Evolutionary conservation across 92 coral and sea anemone genomes (phyloP), one percentile per base, ranked within the genome.

Genomic region (Phenganax marumi): DNA sequence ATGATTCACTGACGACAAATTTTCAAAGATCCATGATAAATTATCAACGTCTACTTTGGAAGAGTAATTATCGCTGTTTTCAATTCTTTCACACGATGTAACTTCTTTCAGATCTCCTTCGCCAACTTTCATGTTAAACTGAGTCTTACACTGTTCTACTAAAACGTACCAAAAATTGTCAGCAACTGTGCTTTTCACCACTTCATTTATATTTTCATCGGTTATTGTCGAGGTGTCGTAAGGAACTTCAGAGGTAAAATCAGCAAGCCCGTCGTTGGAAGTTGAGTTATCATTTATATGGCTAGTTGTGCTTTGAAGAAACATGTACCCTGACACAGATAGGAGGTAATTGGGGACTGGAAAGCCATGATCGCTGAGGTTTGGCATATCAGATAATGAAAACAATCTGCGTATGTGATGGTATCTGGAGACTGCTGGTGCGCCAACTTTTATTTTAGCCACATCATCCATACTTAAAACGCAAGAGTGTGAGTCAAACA

Each of bases 261-360:
- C 49, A 6, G 72, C 43, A 66, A 25, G 49, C 26, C 43, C 72
- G 26, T 66, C 72, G 50, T 17, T 49, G 5, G 50, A 66, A 66
- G 5, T 33, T 33, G 43, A 33, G 43, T 33, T 33, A 33, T 33
- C 43, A 33, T 33, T 0, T 33, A 5, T 33, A 33, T 33, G 43
- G 43, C 43, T 33, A 33, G 43, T 33, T 64, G 23, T 64, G 26
- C 72, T 49, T 49, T 83, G 77, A 56, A 85, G 82, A 70, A 52
- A 65, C 87, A 84, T 84, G 62, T 86, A 86, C 73, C 86, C 86
- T 39, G 86, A 80, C 69, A 85, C 81, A 66, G 76, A 81, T 63
- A 86, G 55, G 48, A 86, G 82, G 80, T 82, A 18, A 3, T 78
- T 78, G 2, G 86, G 80, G 21, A 82, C 80, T 1, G 80, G 86